These are phyloP conservation scores for Agrypnia vestita DNA, from an alignment of 1,140 invertebrate species.

Conservation along the genomic window DNA sequence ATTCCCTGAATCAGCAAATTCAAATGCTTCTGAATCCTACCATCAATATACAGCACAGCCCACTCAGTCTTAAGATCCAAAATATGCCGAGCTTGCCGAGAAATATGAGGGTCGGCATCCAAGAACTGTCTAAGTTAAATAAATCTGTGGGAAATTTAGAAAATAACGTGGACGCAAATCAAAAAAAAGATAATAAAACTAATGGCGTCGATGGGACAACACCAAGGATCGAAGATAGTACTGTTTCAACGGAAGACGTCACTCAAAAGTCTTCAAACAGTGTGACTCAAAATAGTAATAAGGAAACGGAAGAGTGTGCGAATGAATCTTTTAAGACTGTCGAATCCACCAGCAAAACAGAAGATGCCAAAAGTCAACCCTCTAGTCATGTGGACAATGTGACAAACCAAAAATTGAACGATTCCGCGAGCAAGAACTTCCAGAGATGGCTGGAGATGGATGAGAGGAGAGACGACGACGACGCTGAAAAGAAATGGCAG, in stretches of 20 bases:
- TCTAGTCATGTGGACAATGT: slow-evolving; percentile 22
- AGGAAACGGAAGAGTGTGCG: no score
- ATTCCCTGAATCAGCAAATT: slow-evolving; percentile 53
- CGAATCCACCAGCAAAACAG: not conserved
- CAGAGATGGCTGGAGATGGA: slow-evolving; percentile 23
- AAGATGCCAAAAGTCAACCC: not conserved
- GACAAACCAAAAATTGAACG: slow-evolving; percentile 24
- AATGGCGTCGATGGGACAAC: not conserved
- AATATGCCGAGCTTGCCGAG: slow-evolving; percentile 11
- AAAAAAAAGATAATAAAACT: slow-evolving; percentile 22
- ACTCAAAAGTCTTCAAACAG: not conserved
- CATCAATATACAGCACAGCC: not conserved
- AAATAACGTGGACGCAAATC: not conserved
- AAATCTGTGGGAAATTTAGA: not conserved
- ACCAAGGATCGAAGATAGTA: slow-evolving; percentile 1
- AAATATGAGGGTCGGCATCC: slow-evolving; percentile 6
- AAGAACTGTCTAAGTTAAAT: slow-evolving; percentile 26
- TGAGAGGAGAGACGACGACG: not conserved
- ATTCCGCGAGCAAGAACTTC: not conserved
- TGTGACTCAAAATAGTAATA: not conserved
- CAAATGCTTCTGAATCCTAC: slow-evolving; percentile 44
- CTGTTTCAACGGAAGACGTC: slow-evolving; percentile 8
- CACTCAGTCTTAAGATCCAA: slow-evolving; percentile 22
- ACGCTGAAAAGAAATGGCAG: slow-evolving; percentile 27
- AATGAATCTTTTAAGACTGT: no score